Base-by-base conservation (phyloP, 2,113 vertebrate genomes). In the Leptobrachium leishanense region DNA sequence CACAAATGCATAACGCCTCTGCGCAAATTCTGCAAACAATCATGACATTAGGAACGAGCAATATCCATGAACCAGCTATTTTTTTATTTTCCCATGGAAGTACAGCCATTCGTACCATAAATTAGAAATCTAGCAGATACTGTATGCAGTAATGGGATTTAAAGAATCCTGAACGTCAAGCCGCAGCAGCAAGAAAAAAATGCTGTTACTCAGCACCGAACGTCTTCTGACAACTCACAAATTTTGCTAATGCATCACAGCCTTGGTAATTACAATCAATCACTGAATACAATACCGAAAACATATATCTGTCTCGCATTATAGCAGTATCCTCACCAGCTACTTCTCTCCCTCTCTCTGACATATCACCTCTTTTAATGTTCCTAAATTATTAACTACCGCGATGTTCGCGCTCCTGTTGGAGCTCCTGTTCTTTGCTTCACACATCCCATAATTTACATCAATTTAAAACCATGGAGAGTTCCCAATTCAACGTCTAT, bases 341-440 rank as follows among this genome's bases (percentile, higher is more conserved):
- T 13, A n/a, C 5, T 43, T 40, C n/a, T 66, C 54, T 65, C 69
- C 77, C 39, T 78, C 76, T 59, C 20, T 55, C n/a, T 74, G 77
- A 80, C 71, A 68, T 74, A 74, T 68, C 42, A 57, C 46, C 72
- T 79, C 50, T 68, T 43, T 62, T 79, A 73, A 74, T 73, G 46
- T 53, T 55, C 59, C 68, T 78, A 50, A 78, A 78, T 72, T 78
- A 80, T 80, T 80, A 80, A 80, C 64, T 10, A 62, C 20, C 10
- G 40, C 9, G 41, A 39, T 3, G 46, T 7, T 55, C 43, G 40
- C 11, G 2, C 13, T 62, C 53, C 70, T n/a, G 6, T 44, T 41
- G 41, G 10, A 10, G 20, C 44, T 42, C 40, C 50, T 41, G 50
- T n/a, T 42, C n/a, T 53, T 15, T 54, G 2, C 44, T 44, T 62